phyloP scores from a whole-genome alignment of 1,140 invertebrate genomes.

The Antheraea pernyi region DNA sequence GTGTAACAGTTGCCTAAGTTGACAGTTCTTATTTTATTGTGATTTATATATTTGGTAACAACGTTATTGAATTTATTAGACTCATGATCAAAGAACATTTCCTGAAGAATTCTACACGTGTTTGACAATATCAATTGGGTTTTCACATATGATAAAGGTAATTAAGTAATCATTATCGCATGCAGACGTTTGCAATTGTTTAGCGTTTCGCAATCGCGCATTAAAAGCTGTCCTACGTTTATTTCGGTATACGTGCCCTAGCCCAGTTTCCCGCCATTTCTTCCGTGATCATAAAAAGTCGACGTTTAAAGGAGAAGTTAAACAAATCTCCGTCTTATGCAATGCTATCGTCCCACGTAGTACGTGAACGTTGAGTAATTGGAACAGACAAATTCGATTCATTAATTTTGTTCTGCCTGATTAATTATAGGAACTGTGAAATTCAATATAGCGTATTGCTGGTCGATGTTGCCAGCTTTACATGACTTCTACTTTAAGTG shows the following conservation, averaged over 20 bases:
- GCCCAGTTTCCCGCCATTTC: constrained; percentile 8
- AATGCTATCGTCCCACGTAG: constrained; percentile 2
- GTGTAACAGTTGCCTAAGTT: too few relatives aligned
- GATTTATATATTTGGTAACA: too few relatives aligned
- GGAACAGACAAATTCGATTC: background rate
- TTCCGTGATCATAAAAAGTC: constrained; percentile 11
- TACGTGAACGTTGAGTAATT: constrained; percentile 1
- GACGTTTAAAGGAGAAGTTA: constrained; percentile 6
- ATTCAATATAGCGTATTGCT: background rate
- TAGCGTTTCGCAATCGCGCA: background rate
- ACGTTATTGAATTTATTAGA: too few relatives aligned
- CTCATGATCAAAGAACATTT: too few relatives aligned
- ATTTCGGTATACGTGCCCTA: background rate
- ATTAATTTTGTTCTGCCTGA: background rate
- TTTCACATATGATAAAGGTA: too few relatives aligned
- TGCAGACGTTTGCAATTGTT: background rate
- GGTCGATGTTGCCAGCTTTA: background rate
- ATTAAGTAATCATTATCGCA: background rate
- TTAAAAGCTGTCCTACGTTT: constrained; percentile 1
- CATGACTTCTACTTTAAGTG: background rate
- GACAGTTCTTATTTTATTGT: too few relatives aligned
- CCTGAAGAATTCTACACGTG: too few relatives aligned
- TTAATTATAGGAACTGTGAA: background rate
- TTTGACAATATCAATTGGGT: too few relatives aligned
- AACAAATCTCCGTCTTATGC: constrained; percentile 7